These are phyloP conservation scores for Lamellibrachia luymesi DNA, from an alignment of 1,140 invertebrate genomes.

Conservation along the genomic window DNA sequence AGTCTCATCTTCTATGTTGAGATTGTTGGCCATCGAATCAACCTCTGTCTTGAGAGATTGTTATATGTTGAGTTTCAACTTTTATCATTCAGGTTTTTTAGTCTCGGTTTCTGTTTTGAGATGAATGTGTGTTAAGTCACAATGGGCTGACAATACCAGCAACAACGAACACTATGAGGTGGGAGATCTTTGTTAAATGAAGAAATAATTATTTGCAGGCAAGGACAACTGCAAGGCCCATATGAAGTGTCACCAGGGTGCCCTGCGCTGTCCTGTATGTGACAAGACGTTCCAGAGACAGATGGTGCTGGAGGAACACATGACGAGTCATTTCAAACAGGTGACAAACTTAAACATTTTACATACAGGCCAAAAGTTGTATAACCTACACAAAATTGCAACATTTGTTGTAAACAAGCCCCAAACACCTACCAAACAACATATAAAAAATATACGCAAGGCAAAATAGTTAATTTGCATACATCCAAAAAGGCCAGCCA, in stretches of 20 bases:
- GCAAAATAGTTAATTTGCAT: no score
- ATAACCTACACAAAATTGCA: neutral
- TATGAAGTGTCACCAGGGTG: slow-evolving; percentile 12
- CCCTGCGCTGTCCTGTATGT: neutral
- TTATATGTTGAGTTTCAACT: neutral
- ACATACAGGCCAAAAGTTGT: no score
- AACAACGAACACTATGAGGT: no score
- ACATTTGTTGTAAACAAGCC: neutral
- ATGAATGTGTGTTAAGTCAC: no score
- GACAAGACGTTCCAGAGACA: neutral
- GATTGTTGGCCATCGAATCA: neutral
- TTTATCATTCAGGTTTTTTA: neutral
- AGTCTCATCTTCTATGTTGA: no score
- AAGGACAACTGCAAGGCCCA: slow-evolving; percentile 14
- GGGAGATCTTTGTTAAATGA: neutral
- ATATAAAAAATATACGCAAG: no score
- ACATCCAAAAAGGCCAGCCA: no score
- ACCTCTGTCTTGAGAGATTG: neutral
- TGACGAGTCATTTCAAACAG: neutral
- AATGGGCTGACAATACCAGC: no score
- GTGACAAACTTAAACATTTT: neutral
- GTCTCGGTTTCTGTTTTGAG: no score
- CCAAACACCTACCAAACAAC: no score
- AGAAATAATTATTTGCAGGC: slow-evolving; percentile 9
- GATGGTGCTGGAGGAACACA: neutral